phyloP scores from a whole-genome alignment of 2,797 vertebrate species.

The Arrhamphus sclerolepis region DNA sequence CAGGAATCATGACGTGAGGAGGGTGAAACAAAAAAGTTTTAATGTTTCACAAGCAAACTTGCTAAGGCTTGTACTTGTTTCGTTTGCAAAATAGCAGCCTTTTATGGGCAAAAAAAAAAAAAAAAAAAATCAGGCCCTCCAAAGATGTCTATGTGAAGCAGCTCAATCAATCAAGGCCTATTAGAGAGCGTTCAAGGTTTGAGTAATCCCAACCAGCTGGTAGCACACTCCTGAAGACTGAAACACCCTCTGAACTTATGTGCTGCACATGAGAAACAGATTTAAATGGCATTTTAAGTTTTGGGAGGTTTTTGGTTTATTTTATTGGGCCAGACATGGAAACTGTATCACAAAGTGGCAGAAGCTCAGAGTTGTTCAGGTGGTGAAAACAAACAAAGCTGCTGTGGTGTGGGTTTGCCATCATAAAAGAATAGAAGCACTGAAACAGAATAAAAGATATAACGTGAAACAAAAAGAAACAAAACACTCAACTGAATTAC shows the following conservation, averaged over 20 bases:
- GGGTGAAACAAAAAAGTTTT: neutral
- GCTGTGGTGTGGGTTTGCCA: slow-evolving; percentile 6
- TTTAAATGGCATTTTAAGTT: slow-evolving; percentile 14
- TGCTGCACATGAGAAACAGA: neutral
- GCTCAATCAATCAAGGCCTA: slow-evolving; percentile 73
- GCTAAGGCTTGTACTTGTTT: slow-evolving; percentile 32
- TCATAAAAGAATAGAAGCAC: no score
- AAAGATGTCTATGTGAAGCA: slow-evolving; percentile 40
- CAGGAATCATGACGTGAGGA: slow-evolving; percentile 14
- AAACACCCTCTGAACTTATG: slow-evolving; percentile 35
- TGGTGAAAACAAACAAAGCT: slow-evolving; percentile 25
- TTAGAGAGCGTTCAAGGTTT: slow-evolving; percentile 60
- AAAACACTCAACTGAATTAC: slow-evolving; percentile 15
- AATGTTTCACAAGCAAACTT: slow-evolving; percentile 29
- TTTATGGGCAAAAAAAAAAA: slow-evolving; percentile 38
- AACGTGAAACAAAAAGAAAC: slow-evolving; percentile 19
- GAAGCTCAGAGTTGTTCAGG: slow-evolving; percentile 27
- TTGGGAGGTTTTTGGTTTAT: slow-evolving; percentile 6
- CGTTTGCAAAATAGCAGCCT: slow-evolving; percentile 36
- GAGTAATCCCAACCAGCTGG: slow-evolving; percentile 67
- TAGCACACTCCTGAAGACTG: slow-evolving; percentile 38
- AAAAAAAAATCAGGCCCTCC: slow-evolving; percentile 43
- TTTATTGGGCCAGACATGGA: slow-evolving; percentile 17
- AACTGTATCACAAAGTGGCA: slow-evolving; percentile 22
- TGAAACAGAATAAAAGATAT: neutral